Evolutionary conservation across 2,888 invertebrate genomes (phyloP).

Genomic region (Nemurella pictetii): DNA sequence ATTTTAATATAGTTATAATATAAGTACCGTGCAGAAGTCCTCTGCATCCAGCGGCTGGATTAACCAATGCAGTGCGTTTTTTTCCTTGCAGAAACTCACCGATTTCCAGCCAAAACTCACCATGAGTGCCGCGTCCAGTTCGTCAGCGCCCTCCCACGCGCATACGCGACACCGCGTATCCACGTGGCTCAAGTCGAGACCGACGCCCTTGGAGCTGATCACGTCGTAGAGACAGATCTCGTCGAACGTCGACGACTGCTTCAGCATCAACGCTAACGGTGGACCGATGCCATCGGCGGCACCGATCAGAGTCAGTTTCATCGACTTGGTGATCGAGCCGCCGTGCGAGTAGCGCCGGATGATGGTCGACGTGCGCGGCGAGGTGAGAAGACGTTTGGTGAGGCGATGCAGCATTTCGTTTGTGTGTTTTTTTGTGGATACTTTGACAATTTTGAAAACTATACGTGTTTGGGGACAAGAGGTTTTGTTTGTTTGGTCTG

Average conservation of each 20-base stretch:
- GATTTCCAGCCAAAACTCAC: background rate
- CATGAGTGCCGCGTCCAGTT: slow-evolving; percentile 23
- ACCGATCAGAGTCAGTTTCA: slow-evolving; percentile 24
- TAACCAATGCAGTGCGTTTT: too few species aligned
- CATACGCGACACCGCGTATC: slow-evolving; percentile 28
- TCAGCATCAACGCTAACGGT: slow-evolving; percentile 26
- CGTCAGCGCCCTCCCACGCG: background rate
- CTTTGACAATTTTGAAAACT: background rate
- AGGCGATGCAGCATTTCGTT: background rate
- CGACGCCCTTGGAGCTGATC: slow-evolving; percentile 5
- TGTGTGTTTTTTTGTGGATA: background rate
- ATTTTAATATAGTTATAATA: too few species aligned
- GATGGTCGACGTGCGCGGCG: background rate
- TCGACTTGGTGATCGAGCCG: background rate
- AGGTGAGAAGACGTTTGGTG: background rate
- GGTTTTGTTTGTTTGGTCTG: background rate
- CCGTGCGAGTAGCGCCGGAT: background rate
- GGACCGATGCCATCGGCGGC: slow-evolving; percentile 29
- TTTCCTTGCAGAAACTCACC: background rate
- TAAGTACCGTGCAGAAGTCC: background rate
- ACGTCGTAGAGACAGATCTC: slow-evolving; percentile 30
- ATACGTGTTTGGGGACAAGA: background rate
- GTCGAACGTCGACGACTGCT: slow-evolving; percentile 22
- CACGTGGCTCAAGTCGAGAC: slow-evolving; percentile 32
- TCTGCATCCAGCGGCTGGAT: background rate